Percentiles rank a stretch among this genome's conserved stretches.
Evolutionary conservation across 2,888 invertebrate genomes (phyloP).

Genomic region (Phymatocera aterrima): DNA sequence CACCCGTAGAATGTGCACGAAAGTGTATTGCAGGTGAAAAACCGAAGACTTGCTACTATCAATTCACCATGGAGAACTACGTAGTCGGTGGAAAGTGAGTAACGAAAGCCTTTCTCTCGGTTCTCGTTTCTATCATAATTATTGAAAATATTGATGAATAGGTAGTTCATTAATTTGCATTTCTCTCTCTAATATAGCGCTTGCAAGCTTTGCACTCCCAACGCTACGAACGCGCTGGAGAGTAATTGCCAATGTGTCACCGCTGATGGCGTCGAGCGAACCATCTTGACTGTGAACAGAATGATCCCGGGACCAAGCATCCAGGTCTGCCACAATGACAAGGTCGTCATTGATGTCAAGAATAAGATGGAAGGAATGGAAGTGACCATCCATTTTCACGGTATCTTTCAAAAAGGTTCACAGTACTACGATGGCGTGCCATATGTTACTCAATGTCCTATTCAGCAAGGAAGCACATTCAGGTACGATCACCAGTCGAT

Average conservation of each 20-base stretch:
- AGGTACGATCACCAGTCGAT: constrained; percentile 78
- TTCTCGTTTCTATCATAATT: background rate
- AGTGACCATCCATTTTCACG: constrained; percentile 94
- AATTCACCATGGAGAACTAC: constrained; percentile 89
- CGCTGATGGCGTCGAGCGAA: constrained; percentile 90
- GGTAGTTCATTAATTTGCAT: background rate
- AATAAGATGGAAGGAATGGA: constrained; percentile 92
- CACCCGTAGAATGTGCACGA: constrained; percentile 82
- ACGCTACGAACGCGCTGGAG: constrained; percentile 84
- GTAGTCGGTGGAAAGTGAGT: constrained; percentile 91
- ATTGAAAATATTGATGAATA: background rate
- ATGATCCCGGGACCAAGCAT: constrained; percentile 93
- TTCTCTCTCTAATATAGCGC: constrained; percentile 78
- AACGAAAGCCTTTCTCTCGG: constrained; percentile 41
- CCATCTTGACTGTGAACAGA: constrained; percentile 89
- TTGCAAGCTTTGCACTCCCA: constrained; percentile 89
- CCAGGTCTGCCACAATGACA: constrained; percentile 92
- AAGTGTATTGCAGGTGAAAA: constrained; percentile 89
- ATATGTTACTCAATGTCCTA: constrained; percentile 87
- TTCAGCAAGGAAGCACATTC: constrained; percentile 3
- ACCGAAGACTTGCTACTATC: constrained; percentile 89
- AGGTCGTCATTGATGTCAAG: constrained; percentile 89
- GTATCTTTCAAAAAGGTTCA: constrained; percentile 87
- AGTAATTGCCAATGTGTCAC: constrained; percentile 89
- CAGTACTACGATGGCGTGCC: constrained; percentile 94